Evolutionary conservation across 2,113 vertebrate genomes (phyloP), one percentile per base, ranked within the genome.

Genomic region (Crotalus tigris): DNA sequence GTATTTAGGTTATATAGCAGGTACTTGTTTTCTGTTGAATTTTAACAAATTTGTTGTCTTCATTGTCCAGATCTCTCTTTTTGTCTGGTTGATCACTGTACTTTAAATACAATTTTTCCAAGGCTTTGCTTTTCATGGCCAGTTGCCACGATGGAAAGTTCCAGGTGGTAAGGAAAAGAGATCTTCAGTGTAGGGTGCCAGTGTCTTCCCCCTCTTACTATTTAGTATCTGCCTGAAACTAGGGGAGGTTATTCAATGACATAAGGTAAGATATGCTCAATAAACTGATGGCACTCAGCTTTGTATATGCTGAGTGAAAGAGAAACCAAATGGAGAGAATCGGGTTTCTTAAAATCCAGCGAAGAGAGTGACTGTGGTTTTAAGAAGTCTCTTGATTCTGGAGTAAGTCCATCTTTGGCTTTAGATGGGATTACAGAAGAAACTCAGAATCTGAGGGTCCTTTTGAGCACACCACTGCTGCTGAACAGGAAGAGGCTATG

Each of bases 21-120:
- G 88, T 91, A 90, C 15, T 4, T 96, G 53, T 55, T 92, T 23
- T 91, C 33, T 91, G 29, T 39, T 24, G 90, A 29, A 19, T 3
- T 90, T 93, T 94, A 93, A 21, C 49, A 92, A 7, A 0, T 19
- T 6, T 89, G 51, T 81, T 17, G 93, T 95, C 33, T 94, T 94
- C 3, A 64, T 87, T 89, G 46, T 92, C 81, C 57, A 61, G 0
- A 90, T 54, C 88, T 92, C 6, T 33, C 69, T 95, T 92, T 94
- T 69, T 93, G 2, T 54, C 90, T 58, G 89, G 13, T 85, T 94
- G 92, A 11, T n/a, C 90, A 53, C 1, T 10, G 3, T 93, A 92
- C 0, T 92, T 95, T 94, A 57, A 93, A 39, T 26, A 94, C 24
- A 29, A 92, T 19, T 85, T 51, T 91, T 81, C 64, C 19, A 87